Percentiles rank a stretch among this genome's conserved stretches.
phyloP scores from a whole-genome alignment of 2,888 invertebrate species.

The Cantharis lateralis region DNA sequence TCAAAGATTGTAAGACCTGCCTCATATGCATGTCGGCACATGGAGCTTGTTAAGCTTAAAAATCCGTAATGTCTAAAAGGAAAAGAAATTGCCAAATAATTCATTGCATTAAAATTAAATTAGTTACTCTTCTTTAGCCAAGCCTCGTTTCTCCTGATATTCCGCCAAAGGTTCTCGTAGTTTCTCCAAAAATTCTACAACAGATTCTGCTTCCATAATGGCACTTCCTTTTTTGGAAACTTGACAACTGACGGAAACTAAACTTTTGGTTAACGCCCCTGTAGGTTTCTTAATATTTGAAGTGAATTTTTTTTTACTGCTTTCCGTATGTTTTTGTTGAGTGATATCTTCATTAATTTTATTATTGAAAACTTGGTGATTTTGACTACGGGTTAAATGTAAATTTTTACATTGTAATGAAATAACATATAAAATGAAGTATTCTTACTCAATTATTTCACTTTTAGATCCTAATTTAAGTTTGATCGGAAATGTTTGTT shows the following conservation, averaged over 20 bases:
- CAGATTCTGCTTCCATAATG: background rate
- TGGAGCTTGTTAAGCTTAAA: conserved; percentile 44
- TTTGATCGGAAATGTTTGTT: background rate
- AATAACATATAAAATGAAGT: background rate
- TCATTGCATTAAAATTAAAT: background rate
- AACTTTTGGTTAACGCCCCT: background rate
- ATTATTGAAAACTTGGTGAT: background rate
- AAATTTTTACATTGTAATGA: background rate
- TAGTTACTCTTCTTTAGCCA: conserved; percentile 47
- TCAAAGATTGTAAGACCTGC: conserved; percentile 47
- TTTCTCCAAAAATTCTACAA: conserved; percentile 29
- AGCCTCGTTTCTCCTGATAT: conserved; percentile 48
- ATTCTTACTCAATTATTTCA: background rate
- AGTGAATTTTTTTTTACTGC: background rate
- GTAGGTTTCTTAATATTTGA: background rate
- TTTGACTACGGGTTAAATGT: background rate
- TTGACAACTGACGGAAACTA: background rate
- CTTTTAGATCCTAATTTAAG: conserved; percentile 1
- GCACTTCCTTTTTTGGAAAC: background rate
- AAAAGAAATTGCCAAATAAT: conserved; percentile 18
- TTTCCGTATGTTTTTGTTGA: background rate
- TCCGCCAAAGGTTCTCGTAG: conserved; percentile 49
- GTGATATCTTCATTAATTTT: background rate
- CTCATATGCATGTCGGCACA: conserved; percentile 47
- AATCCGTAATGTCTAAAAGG: conserved; percentile 48